Evolutionary conservation across 2,888 invertebrate genomes (phyloP).

Genomic region (Camptogramma bilineatum): DNA sequence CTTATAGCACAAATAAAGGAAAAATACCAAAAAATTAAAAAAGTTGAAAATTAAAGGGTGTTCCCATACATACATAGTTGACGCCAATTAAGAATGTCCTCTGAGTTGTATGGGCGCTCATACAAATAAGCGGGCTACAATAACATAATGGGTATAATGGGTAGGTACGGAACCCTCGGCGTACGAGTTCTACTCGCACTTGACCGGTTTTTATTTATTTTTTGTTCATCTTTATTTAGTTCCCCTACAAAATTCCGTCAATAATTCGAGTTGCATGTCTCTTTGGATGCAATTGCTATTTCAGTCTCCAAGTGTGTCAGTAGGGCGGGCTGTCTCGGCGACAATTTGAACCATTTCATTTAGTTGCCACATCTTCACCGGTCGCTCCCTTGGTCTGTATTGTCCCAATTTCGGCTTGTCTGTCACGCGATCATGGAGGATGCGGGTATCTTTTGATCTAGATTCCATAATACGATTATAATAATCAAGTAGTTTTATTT

Average conservation of each 20-base stretch:
- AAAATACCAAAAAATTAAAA: no score
- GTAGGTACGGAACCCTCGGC: no score
- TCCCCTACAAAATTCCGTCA: conserved; percentile 21
- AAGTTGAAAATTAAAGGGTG: no score
- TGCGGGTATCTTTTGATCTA: conserved; percentile 16
- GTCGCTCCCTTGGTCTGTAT: conserved; percentile 48
- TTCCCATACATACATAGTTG: no score
- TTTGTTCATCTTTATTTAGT: conserved; percentile 6
- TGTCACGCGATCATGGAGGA: conserved; percentile 29
- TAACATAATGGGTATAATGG: no score
- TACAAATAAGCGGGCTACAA: no score
- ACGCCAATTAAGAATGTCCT: no score
- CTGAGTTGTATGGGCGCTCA: no score
- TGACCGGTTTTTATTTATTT: no score
- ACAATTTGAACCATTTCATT: conserved; percentile 63
- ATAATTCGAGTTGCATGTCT: conserved; percentile 44
- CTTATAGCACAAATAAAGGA: no score
- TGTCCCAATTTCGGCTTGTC: conserved; percentile 58
- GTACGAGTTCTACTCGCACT: no score
- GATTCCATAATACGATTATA: not conserved
- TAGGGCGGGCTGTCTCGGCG: conserved; percentile 71
- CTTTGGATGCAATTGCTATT: conserved; percentile 68
- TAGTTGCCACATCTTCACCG: conserved; percentile 53
- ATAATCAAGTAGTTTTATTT: no score
- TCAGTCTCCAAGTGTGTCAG: conserved; percentile 76